phyloP scores from a whole-genome alignment of 2,113 vertebrate genomes.

The Struthio camelus region DNA sequence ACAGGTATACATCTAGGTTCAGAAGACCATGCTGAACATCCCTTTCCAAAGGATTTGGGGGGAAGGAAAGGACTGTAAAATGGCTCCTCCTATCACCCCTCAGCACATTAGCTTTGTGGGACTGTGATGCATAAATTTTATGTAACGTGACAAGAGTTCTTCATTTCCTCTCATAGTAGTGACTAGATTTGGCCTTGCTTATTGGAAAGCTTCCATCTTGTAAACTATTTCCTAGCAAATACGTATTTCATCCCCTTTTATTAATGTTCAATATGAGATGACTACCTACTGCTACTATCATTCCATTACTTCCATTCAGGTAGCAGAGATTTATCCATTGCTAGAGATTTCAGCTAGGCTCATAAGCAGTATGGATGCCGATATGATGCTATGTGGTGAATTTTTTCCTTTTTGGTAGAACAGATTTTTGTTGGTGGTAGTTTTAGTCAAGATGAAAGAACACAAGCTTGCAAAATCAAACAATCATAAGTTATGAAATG shows the following conservation, averaged over 20 bases:
- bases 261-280: not conserved
- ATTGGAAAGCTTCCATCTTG: not conserved
- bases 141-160: not conserved
- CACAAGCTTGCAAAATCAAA: not conserved
- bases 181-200: not conserved
- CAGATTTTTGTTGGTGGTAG: not conserved
- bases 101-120: not conserved
- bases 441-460: not conserved
- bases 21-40: accelerated
- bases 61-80: not conserved
- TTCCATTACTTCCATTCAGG: not conserved
- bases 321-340: not conserved
- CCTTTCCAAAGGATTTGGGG: not conserved
- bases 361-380: not conserved
- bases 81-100: not conserved
- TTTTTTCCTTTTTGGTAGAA: not conserved
- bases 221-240: not conserved
- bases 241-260: conserved; percentile 13
- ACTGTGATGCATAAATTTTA: not conserved
- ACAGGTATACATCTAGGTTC: not conserved
- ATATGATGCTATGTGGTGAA: not conserved
- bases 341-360: not conserved
- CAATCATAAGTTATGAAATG: not conserved
- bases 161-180: not conserved
- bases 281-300: not conserved